Base-by-base conservation (phyloP, 2,888 invertebrate species). In the Platycheirus albimanus region DNA sequence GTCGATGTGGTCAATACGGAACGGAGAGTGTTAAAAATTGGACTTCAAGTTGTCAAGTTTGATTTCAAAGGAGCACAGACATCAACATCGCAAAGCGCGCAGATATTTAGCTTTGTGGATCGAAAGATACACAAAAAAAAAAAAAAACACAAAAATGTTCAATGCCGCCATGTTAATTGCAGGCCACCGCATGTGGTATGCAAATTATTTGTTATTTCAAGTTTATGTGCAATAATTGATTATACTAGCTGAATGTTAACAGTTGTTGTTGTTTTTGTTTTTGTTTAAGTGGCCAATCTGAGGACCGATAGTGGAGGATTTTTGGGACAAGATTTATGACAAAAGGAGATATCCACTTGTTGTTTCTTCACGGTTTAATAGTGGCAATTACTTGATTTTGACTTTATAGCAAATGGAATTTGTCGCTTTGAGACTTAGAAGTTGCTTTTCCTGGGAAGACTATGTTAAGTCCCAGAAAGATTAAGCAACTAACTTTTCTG, bases 1-100 rank as follows among this genome's bases (percentile, higher is more conserved):
- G 30, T 61, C 77, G 83, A 63, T 78, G 83, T 78, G 83, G 83
- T 78, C 72, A 78, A 56, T 67, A 69, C 69, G 56, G 56, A 78
- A 83, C 64, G 38, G 38, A 72, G 41, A 38, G 67, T 67, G 72
- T 78, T 74, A 67, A 83, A 72, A 69, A 78, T 74, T 64, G 67
- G 69, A 83, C 67, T 78, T 45, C 41, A 49, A 74, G 78, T 78
- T 83, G 78, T 74, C 83, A 78, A 77, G 81, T 71, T 41, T 58
- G 54, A 69, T 70, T 58, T 54, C 51, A 24, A 52, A 43, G 67
- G 63, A 56, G 45, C 52, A 58, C 52, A 43, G 28, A 56, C 56
- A 38, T 56, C 20, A n/a, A 1, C 17, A 10, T 15, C n/a, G n/a
- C n/a, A n/a, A n/a, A n/a, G n/a, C n/a, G 19, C 4, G 3, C 19